Conservation (phyloP, 1,140 invertebrate genomes). For the Sesamia nonagrioides region DNA sequence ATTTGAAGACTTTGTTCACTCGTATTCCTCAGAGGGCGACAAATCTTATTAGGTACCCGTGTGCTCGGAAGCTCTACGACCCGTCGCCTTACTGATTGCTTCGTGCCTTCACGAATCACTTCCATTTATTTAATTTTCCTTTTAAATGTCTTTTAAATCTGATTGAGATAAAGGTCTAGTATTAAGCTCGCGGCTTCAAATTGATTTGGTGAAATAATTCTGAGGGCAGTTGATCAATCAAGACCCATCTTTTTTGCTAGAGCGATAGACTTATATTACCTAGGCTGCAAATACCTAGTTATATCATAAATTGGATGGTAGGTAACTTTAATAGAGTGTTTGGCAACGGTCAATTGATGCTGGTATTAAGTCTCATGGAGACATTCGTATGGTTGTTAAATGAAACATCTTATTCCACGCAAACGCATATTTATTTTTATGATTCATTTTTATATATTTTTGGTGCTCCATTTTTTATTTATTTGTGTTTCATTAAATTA, state of each 20-base stretch:
- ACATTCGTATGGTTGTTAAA: conserved; percentile 49
- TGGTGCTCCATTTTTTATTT: conserved; percentile 85
- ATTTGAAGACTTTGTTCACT: conserved; percentile 45
- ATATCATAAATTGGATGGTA: too few relatives aligned
- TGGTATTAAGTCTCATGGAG: too few relatives aligned
- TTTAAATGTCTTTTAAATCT: conserved; percentile 43
- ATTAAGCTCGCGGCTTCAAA: conserved; percentile 17
- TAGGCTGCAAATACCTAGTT: too few relatives aligned
- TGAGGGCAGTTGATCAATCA: too few relatives aligned
- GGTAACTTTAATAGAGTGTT: too few relatives aligned
- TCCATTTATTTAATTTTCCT: conserved; percentile 54
- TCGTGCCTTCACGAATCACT: conserved; percentile 50
- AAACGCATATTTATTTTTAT: conserved; percentile 83
- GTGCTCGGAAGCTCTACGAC: conserved; percentile 1
- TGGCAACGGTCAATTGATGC: too few relatives aligned
- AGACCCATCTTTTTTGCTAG: too few relatives aligned
- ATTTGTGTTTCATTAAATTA: conserved; percentile 81
- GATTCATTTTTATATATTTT: conserved; percentile 81
- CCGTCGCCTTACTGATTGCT: conserved; percentile 53
- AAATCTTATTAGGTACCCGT: conserved; percentile 68
- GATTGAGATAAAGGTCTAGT: conserved; percentile 5
- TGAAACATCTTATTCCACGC: conserved; percentile 76
- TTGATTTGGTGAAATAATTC: neutral
- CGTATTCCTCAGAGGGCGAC: conserved; percentile 55
- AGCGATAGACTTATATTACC: too few relatives aligned